Percentiles rank a stretch among this genome's conserved stretches.
Conservation (phyloP, 2,113 vertebrate species). For the Zeus faber region DNA sequence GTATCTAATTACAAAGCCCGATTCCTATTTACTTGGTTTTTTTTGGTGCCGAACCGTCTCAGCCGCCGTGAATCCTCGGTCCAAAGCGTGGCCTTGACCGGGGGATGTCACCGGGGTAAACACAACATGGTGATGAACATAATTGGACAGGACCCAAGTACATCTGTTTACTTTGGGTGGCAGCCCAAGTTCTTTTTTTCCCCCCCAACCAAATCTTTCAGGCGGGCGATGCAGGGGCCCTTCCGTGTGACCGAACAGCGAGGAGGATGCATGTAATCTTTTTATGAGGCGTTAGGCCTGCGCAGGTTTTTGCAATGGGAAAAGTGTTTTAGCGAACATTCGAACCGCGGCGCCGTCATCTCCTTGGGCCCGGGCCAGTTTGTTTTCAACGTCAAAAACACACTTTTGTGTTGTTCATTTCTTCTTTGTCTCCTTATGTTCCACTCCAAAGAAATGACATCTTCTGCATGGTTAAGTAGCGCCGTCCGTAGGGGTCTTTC, state of each 20-base stretch:
- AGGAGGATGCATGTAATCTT: slow-evolving; percentile 51
- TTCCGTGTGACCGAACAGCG: slow-evolving; percentile 18
- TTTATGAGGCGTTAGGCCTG: slow-evolving; percentile 6
- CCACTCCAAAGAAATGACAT: slow-evolving; percentile 68
- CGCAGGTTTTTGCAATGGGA: no score
- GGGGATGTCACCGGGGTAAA: slow-evolving; percentile 30
- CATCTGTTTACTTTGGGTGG: slow-evolving; percentile 34
- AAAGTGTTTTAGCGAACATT: no score
- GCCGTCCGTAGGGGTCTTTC: slow-evolving; percentile 78
- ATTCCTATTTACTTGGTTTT: slow-evolving; percentile 59
- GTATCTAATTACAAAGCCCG: no score
- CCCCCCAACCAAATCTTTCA: slow-evolving; percentile 41
- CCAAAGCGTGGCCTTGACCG: neutral
- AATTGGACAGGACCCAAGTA: slow-evolving; percentile 39
- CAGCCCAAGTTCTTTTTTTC: slow-evolving; percentile 24
- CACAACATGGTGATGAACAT: slow-evolving; percentile 13
- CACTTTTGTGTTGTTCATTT: slow-evolving; percentile 55
- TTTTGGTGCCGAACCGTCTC: slow-evolving; percentile 29
- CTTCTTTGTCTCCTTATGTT: slow-evolving; percentile 72
- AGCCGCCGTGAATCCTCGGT: neutral
- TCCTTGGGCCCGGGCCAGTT: no score
- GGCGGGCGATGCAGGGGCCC: slow-evolving; percentile 24
- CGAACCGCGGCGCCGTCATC: no score
- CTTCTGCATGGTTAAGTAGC: slow-evolving; percentile 78
- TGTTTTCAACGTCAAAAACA: neutral